A percentile compares a stretch with the other conserved stretches of the same genome.
phyloP scores from a whole-genome alignment of 1,140 invertebrate genomes.

The Drosophila santomea region DNA sequence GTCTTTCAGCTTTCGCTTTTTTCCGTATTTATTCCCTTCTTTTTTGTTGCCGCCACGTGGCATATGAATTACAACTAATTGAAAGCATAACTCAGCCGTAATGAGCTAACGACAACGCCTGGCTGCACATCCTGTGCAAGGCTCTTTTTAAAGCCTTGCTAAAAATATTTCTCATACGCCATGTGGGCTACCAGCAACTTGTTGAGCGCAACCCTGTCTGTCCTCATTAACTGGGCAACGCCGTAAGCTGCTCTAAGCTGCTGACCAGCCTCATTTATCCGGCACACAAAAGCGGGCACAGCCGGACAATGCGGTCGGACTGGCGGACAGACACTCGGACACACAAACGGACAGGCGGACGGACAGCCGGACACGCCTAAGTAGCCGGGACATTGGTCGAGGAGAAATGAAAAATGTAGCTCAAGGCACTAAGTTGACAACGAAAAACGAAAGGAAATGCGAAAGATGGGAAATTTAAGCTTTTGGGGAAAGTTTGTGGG shows the following conservation, averaged over 20 bases:
- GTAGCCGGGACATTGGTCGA: constrained; percentile 58
- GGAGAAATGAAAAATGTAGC: constrained; percentile 68
- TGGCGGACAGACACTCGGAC: constrained; percentile 11
- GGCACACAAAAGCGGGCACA: constrained; percentile 17
- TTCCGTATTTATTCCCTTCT: constrained; percentile 1
- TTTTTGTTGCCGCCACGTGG: constrained; percentile 30
- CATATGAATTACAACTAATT: constrained; percentile 79
- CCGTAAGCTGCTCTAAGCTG: constrained; percentile 52
- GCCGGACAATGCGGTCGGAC: constrained; percentile 28
- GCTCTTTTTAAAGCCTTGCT: constrained; percentile 24
- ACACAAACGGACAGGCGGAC: constrained; percentile 7
- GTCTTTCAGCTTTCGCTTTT: constrained; percentile 19
- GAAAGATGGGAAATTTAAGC: constrained; percentile 53
- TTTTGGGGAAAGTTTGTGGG: constrained; percentile 48
- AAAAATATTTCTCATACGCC: constrained; percentile 62
- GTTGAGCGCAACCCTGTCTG: constrained; percentile 48
- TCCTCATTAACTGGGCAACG: constrained; percentile 50
- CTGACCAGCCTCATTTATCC: constrained; percentile 64
- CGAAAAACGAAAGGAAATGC: constrained; percentile 47
- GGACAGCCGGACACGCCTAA: constrained; percentile 41
- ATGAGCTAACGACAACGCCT: constrained; percentile 54
- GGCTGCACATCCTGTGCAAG: constrained; percentile 34
- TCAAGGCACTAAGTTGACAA: constrained; percentile 69
- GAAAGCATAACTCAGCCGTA: constrained; percentile 77
- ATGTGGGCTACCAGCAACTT: constrained; percentile 51